phyloP scores from a whole-genome alignment of 2,797 vertebrate genomes.

The Luscinia megarhynchos region DNA sequence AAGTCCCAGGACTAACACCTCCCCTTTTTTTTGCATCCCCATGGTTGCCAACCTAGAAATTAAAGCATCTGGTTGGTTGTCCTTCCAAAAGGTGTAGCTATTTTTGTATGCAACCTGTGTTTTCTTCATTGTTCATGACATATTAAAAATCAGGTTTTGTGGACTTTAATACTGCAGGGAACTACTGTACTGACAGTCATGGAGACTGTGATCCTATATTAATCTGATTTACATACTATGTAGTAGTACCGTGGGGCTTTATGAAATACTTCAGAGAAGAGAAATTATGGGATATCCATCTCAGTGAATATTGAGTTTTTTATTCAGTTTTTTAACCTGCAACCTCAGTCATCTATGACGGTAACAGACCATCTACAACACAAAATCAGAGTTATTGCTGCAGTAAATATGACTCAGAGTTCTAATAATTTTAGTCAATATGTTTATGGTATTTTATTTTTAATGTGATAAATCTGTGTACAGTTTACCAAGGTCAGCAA shows the following conservation, averaged over 20 bases:
- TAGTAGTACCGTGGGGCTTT: neutral
- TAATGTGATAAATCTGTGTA: neutral
- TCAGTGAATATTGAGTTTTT: neutral
- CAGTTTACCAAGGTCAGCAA: neutral
- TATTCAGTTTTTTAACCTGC: neutral
- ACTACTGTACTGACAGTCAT: neutral
- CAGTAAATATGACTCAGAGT: neutral
- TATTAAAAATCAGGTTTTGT: conserved; percentile 45
- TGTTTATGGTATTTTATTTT: neutral
- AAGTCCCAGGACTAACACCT: conserved; percentile 62
- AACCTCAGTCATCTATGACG: neutral
- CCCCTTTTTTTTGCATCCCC: neutral
- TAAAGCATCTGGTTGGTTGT: conserved; percentile 55
- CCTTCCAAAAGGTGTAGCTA: conserved; percentile 45
- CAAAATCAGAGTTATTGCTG: neutral
- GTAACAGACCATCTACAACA: neutral
- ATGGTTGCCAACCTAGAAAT: conserved; percentile 10
- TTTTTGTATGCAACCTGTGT: conserved; percentile 41
- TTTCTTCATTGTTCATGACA: neutral
- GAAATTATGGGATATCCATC: conserved; percentile 3
- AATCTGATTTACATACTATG: conserved; percentile 23
- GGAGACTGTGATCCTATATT: conserved; percentile 1
- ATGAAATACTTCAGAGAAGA: conserved; percentile 15
- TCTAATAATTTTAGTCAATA: neutral
- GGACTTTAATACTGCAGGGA: conserved; percentile 44